Conservation (phyloP, 2,113 vertebrate genomes). For the Carassius auratus region DNA sequence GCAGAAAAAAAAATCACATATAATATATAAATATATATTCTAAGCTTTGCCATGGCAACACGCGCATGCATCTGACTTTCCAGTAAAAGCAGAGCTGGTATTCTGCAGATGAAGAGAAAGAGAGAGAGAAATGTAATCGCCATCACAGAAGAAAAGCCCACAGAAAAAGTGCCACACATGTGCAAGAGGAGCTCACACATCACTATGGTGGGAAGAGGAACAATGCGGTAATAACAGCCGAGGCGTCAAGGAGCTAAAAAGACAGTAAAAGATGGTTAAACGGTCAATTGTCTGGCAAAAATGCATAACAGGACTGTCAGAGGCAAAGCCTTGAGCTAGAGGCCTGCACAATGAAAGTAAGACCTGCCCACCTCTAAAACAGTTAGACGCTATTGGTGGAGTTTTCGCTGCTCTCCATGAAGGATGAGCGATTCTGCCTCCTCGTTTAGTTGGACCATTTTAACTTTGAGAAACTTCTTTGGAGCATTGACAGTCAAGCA, state of each 20-base stretch:
- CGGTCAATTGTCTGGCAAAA: slow-evolving; percentile 73
- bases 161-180: slow-evolving; percentile 71
- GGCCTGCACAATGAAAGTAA: slow-evolving; percentile 54
- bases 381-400: slow-evolving; percentile 51
- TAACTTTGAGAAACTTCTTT: slow-evolving; percentile 3
- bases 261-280: slow-evolving; percentile 75
- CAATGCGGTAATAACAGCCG: slow-evolving; percentile 77
- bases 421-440: slow-evolving; percentile 23
- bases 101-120: slow-evolving; percentile 73
- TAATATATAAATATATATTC: slow-evolving; percentile 75
- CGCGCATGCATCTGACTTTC: slow-evolving; percentile 71
- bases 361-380: slow-evolving; percentile 52
- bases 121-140: slow-evolving; percentile 54
- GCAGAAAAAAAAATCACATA: slow-evolving; percentile 50
- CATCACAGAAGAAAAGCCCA: slow-evolving; percentile 73
- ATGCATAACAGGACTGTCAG: slow-evolving; percentile 66
- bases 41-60: slow-evolving; percentile 78
- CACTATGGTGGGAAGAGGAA: slow-evolving; percentile 69
- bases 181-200: slow-evolving; percentile 24
- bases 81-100: slow-evolving; percentile 75
- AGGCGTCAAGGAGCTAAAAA: slow-evolving; percentile 76
- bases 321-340: slow-evolving; percentile 58
- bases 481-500: no score
- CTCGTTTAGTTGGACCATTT: neutral
- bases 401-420: slow-evolving; percentile 44